Evolutionary conservation across 2,888 invertebrate species (phyloP).

Genomic region (Lasioglossum figueresi): DNA sequence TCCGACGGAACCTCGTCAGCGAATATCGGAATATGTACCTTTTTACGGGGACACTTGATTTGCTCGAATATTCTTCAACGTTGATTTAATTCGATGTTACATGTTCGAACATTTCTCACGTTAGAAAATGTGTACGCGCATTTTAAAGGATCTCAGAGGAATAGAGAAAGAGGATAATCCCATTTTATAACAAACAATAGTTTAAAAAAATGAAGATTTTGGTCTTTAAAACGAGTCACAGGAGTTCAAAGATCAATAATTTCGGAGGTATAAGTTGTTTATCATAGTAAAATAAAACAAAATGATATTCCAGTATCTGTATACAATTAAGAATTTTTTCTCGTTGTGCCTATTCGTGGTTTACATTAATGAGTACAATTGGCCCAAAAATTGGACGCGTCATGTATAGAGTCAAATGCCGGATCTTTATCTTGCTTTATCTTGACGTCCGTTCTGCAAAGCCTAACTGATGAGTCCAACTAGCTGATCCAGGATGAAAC

Average conservation of each 20-base stretch:
- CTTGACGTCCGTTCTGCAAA: conserved; percentile 14
- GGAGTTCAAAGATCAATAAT: too few relatives aligned
- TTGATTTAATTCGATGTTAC: not conserved
- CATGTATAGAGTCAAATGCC: not conserved
- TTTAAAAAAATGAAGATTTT: too few relatives aligned
- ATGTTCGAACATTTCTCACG: not conserved
- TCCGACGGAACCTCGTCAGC: not conserved
- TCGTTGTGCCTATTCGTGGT: not conserved
- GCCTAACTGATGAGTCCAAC: conserved; percentile 18
- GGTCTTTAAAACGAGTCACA: too few relatives aligned
- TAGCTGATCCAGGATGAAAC: conserved; percentile 19
- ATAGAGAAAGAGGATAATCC: not conserved
- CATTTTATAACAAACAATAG: not conserved
- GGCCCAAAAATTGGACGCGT: not conserved
- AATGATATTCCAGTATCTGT: not conserved
- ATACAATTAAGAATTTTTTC: not conserved
- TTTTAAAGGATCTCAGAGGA: not conserved
- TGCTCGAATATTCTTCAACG: not conserved
- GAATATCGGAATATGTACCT: not conserved
- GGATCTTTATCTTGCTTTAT: conserved; percentile 11
- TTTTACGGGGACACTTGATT: not conserved
- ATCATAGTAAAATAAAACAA: not conserved
- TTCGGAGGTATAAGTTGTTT: too few relatives aligned
- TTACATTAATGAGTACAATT: not conserved
- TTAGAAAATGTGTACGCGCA: not conserved